phyloP scores from a whole-genome alignment of 2,797 vertebrate species.

The Naso thynnoides region DNA sequence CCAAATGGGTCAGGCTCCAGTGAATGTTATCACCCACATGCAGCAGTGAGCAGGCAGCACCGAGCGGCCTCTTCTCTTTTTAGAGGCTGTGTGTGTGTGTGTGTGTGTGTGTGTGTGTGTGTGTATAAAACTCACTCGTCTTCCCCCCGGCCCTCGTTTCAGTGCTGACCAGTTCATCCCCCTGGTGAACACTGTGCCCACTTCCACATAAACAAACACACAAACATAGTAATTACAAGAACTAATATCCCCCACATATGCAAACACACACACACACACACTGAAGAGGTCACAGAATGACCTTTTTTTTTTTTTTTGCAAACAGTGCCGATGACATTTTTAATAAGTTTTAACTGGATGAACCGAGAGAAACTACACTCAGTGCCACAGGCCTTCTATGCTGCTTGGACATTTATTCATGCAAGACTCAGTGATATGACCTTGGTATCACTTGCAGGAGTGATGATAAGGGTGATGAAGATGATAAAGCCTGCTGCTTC shows the following conservation, averaged over 20 bases:
- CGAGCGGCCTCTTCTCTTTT: constrained; percentile 37
- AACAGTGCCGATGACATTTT: constrained; percentile 8
- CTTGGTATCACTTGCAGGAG: constrained; percentile 27
- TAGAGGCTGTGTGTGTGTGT: constrained; percentile 34
- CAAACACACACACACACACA: neutral
- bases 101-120: neutral
- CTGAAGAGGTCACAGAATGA: constrained; percentile 20
- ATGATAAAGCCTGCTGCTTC: constrained; percentile 6
- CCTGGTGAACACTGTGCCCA: constrained; percentile 34
- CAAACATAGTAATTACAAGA: constrained; percentile 27
- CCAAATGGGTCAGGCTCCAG: constrained; percentile 54
- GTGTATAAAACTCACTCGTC: constrained; percentile 56
- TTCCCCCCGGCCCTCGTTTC: constrained; percentile 46
- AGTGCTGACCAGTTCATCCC: constrained; percentile 17
- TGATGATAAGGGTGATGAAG: constrained; percentile 19
- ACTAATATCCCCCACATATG: neutral
- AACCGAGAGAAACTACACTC: neutral
- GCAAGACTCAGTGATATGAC: neutral
- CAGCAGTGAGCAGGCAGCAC: constrained; percentile 43
- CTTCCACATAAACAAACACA: constrained; percentile 36
- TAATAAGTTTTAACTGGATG: neutral
- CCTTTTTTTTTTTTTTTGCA: constrained; percentile 13
- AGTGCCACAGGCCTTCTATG: neutral
- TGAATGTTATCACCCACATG: constrained; percentile 58
- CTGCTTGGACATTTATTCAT: constrained; percentile 3